A percentile compares a stretch with the other conserved stretches of the same genome.
Evolutionary conservation across 53 echinoderm and acorn worm genomes (phyloP).

Genomic region (Antedon mediterranea): DNA sequence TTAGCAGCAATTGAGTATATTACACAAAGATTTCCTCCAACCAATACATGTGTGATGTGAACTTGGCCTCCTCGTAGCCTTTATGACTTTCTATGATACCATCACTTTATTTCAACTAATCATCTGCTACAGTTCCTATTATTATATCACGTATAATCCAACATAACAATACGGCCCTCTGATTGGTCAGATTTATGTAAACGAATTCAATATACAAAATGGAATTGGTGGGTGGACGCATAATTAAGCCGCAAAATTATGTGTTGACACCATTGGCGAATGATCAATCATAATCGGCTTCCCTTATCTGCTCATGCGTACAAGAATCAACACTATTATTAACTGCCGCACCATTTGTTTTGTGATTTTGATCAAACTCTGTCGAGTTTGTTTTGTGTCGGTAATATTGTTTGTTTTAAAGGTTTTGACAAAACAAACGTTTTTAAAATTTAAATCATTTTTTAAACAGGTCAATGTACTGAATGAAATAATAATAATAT

Average conservation of each 20-base stretch:
- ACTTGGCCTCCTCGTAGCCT: neutral
- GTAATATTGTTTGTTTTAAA: too few species aligned
- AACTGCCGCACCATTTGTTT: neutral
- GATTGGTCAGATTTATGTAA: neutral
- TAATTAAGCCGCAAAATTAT: neutral
- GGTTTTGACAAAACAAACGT: too few species aligned
- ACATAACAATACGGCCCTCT: neutral
- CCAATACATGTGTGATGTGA: neutral
- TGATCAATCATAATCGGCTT: neutral
- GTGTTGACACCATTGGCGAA: neutral
- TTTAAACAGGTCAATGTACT: too few species aligned
- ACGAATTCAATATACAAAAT: neutral
- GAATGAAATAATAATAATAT: too few species aligned
- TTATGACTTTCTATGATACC: neutral
- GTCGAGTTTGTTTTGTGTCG: too few species aligned
- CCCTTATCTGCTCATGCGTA: neutral
- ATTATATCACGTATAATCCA: neutral
- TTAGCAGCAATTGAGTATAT: too few species aligned
- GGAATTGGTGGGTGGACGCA: neutral
- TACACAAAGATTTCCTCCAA: too few species aligned
- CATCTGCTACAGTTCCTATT: neutral
- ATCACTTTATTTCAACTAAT: neutral
- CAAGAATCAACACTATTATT: neutral
- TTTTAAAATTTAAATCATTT: too few species aligned
- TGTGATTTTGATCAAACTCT: too few species aligned